These are phyloP conservation scores for Sternarchorhynchus goeldii DNA, from an alignment of 2,797 vertebrate genomes.

Conservation along the genomic window DNA sequence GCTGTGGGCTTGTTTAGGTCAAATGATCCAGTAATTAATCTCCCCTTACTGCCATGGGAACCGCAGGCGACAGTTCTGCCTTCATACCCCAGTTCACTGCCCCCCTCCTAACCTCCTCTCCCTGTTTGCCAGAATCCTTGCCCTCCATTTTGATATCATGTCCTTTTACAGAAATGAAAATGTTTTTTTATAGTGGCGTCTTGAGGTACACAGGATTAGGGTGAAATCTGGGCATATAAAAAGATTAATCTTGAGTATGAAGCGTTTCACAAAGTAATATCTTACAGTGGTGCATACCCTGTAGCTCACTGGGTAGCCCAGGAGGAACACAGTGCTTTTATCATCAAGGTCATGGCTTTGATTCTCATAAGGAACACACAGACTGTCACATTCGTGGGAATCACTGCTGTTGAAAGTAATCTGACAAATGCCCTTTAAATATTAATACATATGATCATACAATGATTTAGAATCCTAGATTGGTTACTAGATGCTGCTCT, in stretches of 20 bases:
- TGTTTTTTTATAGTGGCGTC: constrained; percentile 57
- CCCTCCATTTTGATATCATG: constrained; percentile 11
- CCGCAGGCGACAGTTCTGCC: constrained; percentile 31
- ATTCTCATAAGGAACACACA: too few species aligned
- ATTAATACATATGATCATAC: background rate
- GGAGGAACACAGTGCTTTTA: too few species aligned
- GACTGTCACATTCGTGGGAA: too few species aligned
- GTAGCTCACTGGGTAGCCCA: too few species aligned
- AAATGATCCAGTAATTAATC: constrained; percentile 77
- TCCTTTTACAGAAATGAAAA: constrained; percentile 55
- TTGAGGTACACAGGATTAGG: constrained; percentile 53
- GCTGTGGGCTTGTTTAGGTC: constrained; percentile 73
- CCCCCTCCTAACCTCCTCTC: background rate
- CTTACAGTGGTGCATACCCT: background rate
- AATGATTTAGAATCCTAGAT: background rate
- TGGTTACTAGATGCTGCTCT: background rate
- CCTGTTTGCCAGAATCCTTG: constrained; percentile 13
- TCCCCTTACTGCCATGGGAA: constrained; percentile 62
- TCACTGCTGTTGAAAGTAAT: too few species aligned
- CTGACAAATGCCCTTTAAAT: background rate
- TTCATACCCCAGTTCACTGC: constrained; percentile 1
- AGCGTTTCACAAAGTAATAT: constrained; percentile 31
- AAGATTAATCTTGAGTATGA: constrained; percentile 51
- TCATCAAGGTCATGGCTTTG: too few species aligned
- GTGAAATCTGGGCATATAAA: constrained; percentile 51